Conservation (phyloP, 2,113 vertebrate genomes). For the Anser cygnoides region DNA sequence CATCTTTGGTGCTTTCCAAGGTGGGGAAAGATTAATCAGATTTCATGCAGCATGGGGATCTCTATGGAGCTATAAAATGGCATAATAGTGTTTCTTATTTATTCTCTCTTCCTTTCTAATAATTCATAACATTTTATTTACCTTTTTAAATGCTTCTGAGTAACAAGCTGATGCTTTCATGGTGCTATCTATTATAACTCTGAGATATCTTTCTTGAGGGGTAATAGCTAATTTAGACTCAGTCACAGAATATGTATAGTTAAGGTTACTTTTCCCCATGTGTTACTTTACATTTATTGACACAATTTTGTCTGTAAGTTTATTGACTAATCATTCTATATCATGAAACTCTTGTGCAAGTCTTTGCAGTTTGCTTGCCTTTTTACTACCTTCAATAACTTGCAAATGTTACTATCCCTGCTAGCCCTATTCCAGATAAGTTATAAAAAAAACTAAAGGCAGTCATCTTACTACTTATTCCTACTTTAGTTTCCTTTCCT, state of each 20-base stretch:
- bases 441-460: not conserved
- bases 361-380: not conserved
- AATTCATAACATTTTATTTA: conserved; percentile 26
- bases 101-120: not conserved
- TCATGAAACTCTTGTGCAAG: not conserved
- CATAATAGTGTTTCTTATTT: not conserved
- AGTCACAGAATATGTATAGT: not conserved
- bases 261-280: not conserved
- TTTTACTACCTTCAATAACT: conserved; percentile 24
- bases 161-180: not conserved
- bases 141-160: conserved; percentile 19
- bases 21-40: not conserved
- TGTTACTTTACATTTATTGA: conserved; percentile 30
- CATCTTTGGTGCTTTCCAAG: not conserved
- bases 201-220: not conserved
- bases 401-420: not conserved
- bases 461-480: not conserved
- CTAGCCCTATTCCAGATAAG: not conserved
- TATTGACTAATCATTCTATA: conserved; percentile 27
- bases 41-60: not conserved
- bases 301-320: not conserved
- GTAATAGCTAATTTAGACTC: not conserved
- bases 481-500: not conserved
- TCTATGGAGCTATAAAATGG: not conserved
- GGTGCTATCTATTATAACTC: not conserved